Base-by-base conservation (phyloP, 2,797 vertebrate genomes). In the Gymnoscopelus microlampas region DNA sequence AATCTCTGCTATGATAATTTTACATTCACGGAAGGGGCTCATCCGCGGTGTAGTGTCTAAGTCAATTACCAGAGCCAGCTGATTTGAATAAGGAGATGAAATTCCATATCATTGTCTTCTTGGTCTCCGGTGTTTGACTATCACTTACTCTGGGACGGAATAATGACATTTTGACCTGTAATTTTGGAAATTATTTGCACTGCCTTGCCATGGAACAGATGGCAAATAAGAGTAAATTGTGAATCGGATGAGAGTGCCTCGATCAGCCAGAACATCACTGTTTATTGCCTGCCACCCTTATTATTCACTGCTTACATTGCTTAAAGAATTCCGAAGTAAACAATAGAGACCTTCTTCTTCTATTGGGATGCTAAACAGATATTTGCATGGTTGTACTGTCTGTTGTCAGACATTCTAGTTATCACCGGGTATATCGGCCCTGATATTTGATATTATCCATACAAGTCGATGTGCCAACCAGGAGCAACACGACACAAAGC, bases 141-240 rank as follows among this genome's bases (percentile, higher is more conserved):
- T 91, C 92, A 93, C 93, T 86, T 94, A 93, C 91, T 94, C 92
- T 92, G 91, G 91, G 94, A 93, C 88, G 93, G 93, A 95, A 94
- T 94, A 93, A 90, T 93, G 95, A 95, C 92, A 94, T 93, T 70
- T 70, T 85, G 82, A 87, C 94, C 93, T 86, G 93, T 95, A 96
- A 97, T 96, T 96, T 96, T 94, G 73, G 93, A 93, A 93, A 94
- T 94, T 96, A 96, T 97, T 98, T 96, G 97, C 95, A 94, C 87
- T 93, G 91, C 89, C 92, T 94, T 89, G 93, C 89, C 90, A 89
- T 92, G 89, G 93, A 94, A 94, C 92, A 94, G 93, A 95, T 95
- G 92, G 95, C 93, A 96, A 96, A 96, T 96, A 95, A 89, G 63
- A 86, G 51, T 74, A 85, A 86, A 88, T 87, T 70, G 56, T 85